These are phyloP conservation scores for Acleris laterana DNA, from an alignment of 2,888 invertebrate species.

Conservation along the genomic window DNA sequence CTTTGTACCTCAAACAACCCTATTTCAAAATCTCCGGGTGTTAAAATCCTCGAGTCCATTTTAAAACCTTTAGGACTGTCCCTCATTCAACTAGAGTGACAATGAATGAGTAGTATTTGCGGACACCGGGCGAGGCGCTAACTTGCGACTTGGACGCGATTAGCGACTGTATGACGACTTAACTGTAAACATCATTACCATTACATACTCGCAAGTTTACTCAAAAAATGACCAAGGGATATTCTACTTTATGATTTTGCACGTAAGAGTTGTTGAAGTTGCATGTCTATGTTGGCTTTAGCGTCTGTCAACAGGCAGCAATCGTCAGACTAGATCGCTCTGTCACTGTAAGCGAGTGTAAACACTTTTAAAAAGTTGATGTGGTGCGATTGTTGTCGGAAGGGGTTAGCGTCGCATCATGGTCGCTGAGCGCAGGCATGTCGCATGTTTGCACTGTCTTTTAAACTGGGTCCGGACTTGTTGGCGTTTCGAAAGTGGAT, in stretches of 20 bases:
- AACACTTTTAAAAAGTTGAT: constrained; percentile 83
- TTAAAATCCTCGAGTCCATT: constrained; percentile 26
- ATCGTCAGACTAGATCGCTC: constrained; percentile 73
- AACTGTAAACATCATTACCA: constrained; percentile 82
- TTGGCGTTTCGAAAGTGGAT: constrained; percentile 64
- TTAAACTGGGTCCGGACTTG: constrained; percentile 72
- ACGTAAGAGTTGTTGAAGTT: constrained; percentile 40
- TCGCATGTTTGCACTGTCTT: constrained; percentile 63
- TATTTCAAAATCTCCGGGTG: constrained; percentile 24
- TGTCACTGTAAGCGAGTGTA: constrained; percentile 70
- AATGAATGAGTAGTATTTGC: constrained; percentile 77
- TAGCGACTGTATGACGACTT: constrained; percentile 78
- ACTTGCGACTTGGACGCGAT: constrained; percentile 74
- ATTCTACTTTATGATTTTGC: constrained; percentile 45
- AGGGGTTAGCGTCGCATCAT: constrained; percentile 79
- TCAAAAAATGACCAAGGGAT: constrained; percentile 38
- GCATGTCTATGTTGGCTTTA: constrained; percentile 40
- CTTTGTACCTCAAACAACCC: not conserved
- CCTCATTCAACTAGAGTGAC: constrained; percentile 72
- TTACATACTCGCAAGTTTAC: constrained; percentile 52
- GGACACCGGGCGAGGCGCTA: constrained; percentile 83
- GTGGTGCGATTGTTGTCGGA: constrained; percentile 77
- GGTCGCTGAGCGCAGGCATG: constrained; percentile 64
- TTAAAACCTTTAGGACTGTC: constrained; percentile 53
- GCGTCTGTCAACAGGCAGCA: constrained; percentile 65